A percentile compares a stretch with the other conserved stretches of the same genome.
phyloP scores from a whole-genome alignment of 2,113 vertebrate genomes.

The Ochotona princeps region DNA sequence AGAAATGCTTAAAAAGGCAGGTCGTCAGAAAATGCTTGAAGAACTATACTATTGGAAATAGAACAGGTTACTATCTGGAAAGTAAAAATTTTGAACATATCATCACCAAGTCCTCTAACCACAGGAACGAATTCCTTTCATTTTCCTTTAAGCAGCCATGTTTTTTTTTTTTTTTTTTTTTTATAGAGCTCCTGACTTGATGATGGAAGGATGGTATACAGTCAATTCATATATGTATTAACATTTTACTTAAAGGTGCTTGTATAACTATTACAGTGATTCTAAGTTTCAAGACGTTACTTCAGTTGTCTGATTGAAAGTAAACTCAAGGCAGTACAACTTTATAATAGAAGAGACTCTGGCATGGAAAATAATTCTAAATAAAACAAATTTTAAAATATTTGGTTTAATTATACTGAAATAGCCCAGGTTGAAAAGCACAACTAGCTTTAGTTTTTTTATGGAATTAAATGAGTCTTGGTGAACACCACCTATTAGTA shows the following conservation, averaged over 20 bases:
- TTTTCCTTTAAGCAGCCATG: not conserved
- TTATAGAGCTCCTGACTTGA: not conserved
- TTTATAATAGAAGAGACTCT: not conserved
- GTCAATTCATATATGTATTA: not conserved
- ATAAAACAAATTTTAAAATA: not conserved
- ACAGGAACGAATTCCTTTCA: not conserved
- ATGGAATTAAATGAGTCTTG: constrained; percentile 37
- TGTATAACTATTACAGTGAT: not conserved
- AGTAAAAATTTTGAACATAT: not conserved
- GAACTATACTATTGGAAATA: not conserved
- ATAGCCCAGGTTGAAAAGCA: not conserved
- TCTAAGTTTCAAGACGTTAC: not conserved
- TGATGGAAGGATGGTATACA: not conserved
- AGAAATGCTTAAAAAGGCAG: not conserved
- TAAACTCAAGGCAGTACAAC: not conserved
- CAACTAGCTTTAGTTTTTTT: not conserved
- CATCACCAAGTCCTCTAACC: not conserved
- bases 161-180: not conserved
- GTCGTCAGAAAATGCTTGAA: not conserved
- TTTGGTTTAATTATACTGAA: not conserved
- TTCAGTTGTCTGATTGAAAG: not conserved
- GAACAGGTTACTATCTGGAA: not conserved
- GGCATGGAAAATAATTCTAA: not conserved
- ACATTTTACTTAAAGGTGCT: not conserved
- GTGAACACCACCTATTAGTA: constrained; percentile 8